These are phyloP conservation scores for Eutolmus rufibarbis DNA, from an alignment of 2,888 invertebrate species.

Conservation along the genomic window DNA sequence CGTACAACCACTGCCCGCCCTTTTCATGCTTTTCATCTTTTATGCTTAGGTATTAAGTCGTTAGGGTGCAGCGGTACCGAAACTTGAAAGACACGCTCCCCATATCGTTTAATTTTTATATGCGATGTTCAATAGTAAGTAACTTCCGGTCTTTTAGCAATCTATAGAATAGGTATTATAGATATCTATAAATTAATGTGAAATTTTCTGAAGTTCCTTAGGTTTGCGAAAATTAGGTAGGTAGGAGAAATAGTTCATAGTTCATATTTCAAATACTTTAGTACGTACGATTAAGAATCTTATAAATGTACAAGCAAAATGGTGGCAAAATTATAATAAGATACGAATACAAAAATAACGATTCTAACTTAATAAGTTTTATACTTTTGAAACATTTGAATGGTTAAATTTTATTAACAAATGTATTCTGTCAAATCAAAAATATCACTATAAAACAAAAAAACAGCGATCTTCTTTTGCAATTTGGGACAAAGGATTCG, in stretches of 20 bases:
- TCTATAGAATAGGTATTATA: neutral
- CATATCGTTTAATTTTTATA: neutral
- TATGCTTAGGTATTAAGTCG: neutral
- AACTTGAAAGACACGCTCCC: neutral
- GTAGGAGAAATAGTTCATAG: no score
- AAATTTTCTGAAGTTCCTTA: neutral
- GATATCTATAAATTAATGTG: neutral
- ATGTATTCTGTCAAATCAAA: neutral
- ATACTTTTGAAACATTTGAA: neutral
- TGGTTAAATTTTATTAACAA: neutral
- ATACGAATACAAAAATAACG: no score
- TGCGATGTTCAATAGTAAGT: neutral
- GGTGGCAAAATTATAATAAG: no score
- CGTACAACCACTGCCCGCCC: neutral
- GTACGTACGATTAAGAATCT: no score
- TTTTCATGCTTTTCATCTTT: constrained; percentile 34
- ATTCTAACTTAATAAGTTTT: no score
- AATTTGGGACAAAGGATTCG: no score
- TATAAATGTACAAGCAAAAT: no score
- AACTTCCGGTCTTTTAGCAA: neutral
- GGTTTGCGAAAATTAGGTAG: no score
- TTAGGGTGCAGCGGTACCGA: constrained; percentile 2
- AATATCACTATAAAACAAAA: no score
- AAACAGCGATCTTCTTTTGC: no score
- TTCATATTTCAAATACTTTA: no score